A percentile compares a stretch with the other conserved stretches of the same genome.
Evolutionary conservation across 2,888 invertebrate genomes (phyloP).

Genomic region (Ophion ellenae): DNA sequence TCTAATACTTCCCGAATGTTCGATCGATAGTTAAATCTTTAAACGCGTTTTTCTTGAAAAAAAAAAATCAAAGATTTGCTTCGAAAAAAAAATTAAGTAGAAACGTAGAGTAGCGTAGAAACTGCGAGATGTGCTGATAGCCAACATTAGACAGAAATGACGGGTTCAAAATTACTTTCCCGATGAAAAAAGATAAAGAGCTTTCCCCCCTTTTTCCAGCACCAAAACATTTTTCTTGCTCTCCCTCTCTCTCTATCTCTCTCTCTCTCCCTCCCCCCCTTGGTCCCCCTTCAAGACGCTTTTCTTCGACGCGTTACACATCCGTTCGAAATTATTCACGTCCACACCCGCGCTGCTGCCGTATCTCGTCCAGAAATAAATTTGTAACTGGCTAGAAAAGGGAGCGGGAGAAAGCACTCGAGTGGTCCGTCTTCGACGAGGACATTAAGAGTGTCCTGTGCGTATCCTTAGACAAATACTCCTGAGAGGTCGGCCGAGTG

Average conservation of each 20-base stretch:
- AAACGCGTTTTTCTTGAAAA: no score
- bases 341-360: constrained; percentile 58
- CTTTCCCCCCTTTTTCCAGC: constrained; percentile 56
- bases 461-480: constrained; percentile 10
- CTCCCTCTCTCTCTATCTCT: constrained; percentile 22
- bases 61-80: no score
- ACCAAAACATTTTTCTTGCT: constrained; percentile 45
- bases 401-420: constrained; percentile 35
- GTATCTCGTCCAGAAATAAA: constrained; percentile 70
- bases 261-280: constrained; percentile 26
- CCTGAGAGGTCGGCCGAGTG: not conserved
- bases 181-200: constrained; percentile 15
- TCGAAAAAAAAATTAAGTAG: no score
- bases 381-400: constrained; percentile 51
- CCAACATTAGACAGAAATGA: not conserved
- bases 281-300: constrained; percentile 45
- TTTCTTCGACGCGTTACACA: constrained; percentile 44
- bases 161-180: not conserved
- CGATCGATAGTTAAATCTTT: no score
- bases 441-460: constrained; percentile 19
- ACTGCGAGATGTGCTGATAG: no score
- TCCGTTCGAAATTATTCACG: constrained; percentile 66
- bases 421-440: constrained; percentile 17
- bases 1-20: no score
- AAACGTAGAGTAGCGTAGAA: no score